Conservation (phyloP, 1,140 invertebrate genomes). For the Xylocopa sonorina region DNA sequence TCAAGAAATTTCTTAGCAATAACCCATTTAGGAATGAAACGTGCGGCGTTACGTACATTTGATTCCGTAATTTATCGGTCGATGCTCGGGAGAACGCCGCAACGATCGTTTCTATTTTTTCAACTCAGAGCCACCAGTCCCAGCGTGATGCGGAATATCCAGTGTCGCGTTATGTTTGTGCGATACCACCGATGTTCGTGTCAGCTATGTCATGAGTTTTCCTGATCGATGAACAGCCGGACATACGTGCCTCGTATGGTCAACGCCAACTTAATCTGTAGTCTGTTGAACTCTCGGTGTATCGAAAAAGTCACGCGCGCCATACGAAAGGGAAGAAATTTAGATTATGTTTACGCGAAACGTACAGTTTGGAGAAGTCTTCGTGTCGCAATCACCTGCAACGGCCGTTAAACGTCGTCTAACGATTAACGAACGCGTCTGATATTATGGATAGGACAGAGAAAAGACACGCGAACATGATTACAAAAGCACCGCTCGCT, state of each 20-base stretch:
- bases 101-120: neutral
- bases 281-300: neutral
- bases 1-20: conserved; percentile 28
- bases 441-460: neutral
- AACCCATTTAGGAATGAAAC: conserved; percentile 41
- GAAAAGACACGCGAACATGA: conserved; percentile 41
- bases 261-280: neutral
- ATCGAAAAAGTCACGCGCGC: neutral
- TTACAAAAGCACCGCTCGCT: conserved; percentile 19
- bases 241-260: conserved; percentile 15
- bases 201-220: conserved; percentile 14
- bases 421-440: conserved; percentile 10
- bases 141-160: neutral
- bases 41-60: neutral
- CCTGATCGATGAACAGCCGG: conserved; percentile 45
- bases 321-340: neutral
- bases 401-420: neutral
- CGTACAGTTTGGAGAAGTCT: neutral
- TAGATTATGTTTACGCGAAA: neutral
- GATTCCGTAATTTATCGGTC: neutral
- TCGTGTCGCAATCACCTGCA: neutral
- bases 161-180: neutral
- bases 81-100: neutral
- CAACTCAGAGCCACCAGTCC: neutral
- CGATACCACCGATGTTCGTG: conserved; percentile 7